Evolutionary conservation across 1,140 invertebrate species (phyloP).

Genomic region (Heliconius eleuchia): DNA sequence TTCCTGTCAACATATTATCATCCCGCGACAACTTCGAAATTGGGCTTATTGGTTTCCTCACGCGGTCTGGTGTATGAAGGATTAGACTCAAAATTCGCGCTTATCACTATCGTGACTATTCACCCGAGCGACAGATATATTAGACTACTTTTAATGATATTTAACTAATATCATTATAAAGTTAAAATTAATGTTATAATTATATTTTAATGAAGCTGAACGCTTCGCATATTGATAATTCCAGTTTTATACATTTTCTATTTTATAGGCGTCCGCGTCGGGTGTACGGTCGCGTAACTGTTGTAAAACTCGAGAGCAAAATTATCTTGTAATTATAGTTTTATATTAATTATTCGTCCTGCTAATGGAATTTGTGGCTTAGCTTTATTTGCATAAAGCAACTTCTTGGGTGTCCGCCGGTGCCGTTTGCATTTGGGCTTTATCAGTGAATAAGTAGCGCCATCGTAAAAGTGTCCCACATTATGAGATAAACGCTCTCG

Average conservation of each 20-base stretch:
- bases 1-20: slow-evolving; percentile 58
- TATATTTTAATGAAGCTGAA: slow-evolving; percentile 49
- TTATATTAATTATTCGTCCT: slow-evolving; percentile 69
- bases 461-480: slow-evolving; percentile 80
- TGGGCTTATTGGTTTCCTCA: slow-evolving; percentile 73
- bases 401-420: slow-evolving; percentile 61
- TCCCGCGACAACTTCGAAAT: slow-evolving; percentile 53
- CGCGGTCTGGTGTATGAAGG: slow-evolving; percentile 61
- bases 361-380: slow-evolving; percentile 70
- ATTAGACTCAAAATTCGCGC: slow-evolving; percentile 58
- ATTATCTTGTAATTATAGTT: slow-evolving; percentile 79
- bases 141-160: slow-evolving; percentile 74
- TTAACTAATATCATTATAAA: slow-evolving; percentile 74
- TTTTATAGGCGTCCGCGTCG: slow-evolving; percentile 64
- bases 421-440: slow-evolving; percentile 54
- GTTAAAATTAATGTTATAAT: slow-evolving; percentile 56
- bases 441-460: slow-evolving; percentile 76
- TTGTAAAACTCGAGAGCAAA: slow-evolving; percentile 71
- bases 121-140: slow-evolving; percentile 44
- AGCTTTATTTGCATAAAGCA: slow-evolving; percentile 66
- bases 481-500: slow-evolving; percentile 78
- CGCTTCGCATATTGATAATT: slow-evolving; percentile 46
- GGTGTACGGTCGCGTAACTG: slow-evolving; percentile 67
- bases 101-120: slow-evolving; percentile 41
- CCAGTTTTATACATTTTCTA: slow-evolving; percentile 63